phyloP scores from a whole-genome alignment of 2,888 invertebrate species.

The Drosophila parthenogenetica region DNA sequence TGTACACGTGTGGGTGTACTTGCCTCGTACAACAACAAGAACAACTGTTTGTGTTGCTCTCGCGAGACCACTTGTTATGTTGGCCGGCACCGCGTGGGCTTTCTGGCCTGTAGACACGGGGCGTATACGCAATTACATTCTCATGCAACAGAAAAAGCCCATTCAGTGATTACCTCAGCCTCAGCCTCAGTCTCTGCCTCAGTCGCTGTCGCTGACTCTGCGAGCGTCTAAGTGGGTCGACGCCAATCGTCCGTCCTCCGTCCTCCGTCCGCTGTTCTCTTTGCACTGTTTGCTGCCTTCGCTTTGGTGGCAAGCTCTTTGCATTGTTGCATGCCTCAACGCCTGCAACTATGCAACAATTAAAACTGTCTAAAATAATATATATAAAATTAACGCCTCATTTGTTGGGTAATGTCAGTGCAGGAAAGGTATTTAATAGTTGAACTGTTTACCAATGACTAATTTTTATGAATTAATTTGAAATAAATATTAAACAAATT shows the following conservation, averaged over 20 bases:
- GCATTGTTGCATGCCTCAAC: constrained; percentile 35
- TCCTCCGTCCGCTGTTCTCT: constrained; percentile 30
- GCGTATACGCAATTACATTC: constrained; percentile 60
- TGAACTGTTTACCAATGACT: not conserved
- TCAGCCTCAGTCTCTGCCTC: not conserved
- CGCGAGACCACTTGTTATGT: constrained; percentile 65
- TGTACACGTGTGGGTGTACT: constrained; percentile 46
- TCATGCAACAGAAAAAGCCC: constrained; percentile 29
- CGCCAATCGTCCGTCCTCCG: constrained; percentile 24
- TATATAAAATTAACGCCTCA: not conserved
- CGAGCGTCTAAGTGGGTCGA: constrained; percentile 57
- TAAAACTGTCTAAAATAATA: constrained; percentile 17
- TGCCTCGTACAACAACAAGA: constrained; percentile 2
- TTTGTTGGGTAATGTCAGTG: not conserved
- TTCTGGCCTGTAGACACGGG: constrained; percentile 38
- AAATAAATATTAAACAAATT: too few species aligned
- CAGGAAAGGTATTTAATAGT: not conserved
- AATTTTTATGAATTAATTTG: not conserved
- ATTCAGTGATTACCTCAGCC: constrained; percentile 58
- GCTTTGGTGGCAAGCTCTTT: constrained; percentile 27
- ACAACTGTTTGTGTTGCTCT: constrained; percentile 28
- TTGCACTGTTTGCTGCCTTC: constrained; percentile 23
- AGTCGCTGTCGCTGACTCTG: too few species aligned
- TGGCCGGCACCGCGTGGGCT: constrained; percentile 53
- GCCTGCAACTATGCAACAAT: constrained; percentile 52